Evolutionary conservation across 2,888 invertebrate genomes (phyloP).

Genomic region (Polylopha cassiicola): DNA sequence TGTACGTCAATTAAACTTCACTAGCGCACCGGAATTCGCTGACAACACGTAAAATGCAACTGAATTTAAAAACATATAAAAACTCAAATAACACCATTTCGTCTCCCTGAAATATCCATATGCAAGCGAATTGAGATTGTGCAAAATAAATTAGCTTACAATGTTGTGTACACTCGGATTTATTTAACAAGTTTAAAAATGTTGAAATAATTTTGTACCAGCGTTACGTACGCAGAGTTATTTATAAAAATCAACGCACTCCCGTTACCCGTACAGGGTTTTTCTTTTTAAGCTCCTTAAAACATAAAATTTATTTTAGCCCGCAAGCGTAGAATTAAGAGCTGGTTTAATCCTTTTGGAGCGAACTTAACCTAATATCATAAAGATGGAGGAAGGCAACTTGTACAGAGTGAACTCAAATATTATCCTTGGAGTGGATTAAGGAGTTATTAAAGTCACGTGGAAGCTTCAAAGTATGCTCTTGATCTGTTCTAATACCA

Average conservation of each 20-base stretch:
- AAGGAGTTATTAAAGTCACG: conserved; percentile 66
- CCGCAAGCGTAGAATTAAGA: conserved; percentile 71
- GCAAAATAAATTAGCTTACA: conserved; percentile 39
- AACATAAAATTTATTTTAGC: conserved; percentile 74
- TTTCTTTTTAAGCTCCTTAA: conserved; percentile 71
- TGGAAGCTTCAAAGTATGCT: conserved; percentile 31
- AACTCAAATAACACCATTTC: conserved; percentile 32
- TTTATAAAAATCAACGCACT: conserved; percentile 45
- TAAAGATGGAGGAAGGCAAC: conserved; percentile 72
- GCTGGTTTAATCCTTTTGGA: conserved; percentile 72
- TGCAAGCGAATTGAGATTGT: conserved; percentile 35
- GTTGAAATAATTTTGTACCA: too few relatives aligned
- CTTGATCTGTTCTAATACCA: conserved; percentile 15
- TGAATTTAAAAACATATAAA: conserved; percentile 37
- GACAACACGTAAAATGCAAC: conserved; percentile 40
- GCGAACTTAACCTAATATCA: conserved; percentile 73
- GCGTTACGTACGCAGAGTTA: too few relatives aligned
- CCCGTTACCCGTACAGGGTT: conserved; percentile 59
- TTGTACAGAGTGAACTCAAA: conserved; percentile 72
- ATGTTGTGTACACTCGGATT: conserved; percentile 48
- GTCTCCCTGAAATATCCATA: conserved; percentile 26
- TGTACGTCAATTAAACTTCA: conserved; percentile 45
- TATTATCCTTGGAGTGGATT: conserved; percentile 70
- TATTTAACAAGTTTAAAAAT: conserved; percentile 25
- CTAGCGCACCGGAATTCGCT: conserved; percentile 27